Evolutionary conservation across 2,888 invertebrate species (phyloP).

Genomic region (Cheilosia urbana): DNA sequence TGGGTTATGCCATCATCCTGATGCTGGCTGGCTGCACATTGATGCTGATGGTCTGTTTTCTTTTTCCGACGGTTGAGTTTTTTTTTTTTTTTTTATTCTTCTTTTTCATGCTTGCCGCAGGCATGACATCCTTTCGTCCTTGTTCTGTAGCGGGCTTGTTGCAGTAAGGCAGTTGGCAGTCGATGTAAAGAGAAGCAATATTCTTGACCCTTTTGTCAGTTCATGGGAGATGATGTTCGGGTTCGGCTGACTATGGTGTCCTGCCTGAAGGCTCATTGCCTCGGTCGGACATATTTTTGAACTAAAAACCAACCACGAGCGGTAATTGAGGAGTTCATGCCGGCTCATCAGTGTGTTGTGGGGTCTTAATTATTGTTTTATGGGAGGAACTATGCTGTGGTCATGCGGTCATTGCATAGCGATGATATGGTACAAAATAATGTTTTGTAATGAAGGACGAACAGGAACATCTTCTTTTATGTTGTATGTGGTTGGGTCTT

Average conservation of each 20-base stretch:
- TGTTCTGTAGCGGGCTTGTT: conserved; percentile 36
- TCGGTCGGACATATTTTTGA: conserved; percentile 4
- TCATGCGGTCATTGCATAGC: conserved; percentile 8
- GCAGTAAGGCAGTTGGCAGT: conserved; percentile 22
- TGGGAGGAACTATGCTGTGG: conserved; percentile 15
- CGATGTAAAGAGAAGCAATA: conserved; percentile 30
- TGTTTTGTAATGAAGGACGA: too few species aligned
- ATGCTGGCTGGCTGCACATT: conserved; percentile 55
- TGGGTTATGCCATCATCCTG: conserved; percentile 65
- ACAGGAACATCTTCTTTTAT: too few species aligned
- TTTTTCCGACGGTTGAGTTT: not conserved
- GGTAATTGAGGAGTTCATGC: conserved; percentile 45
- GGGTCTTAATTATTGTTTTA: conserved; percentile 54
- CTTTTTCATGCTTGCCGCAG: conserved; percentile 60
- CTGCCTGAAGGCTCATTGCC: conserved; percentile 66
- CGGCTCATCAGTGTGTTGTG: conserved; percentile 18
- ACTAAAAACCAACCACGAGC: conserved; percentile 30
- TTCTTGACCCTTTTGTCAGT: conserved; percentile 68
- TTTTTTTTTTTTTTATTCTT: conserved; percentile 33
- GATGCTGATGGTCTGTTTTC: conserved; percentile 49
- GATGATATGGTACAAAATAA: not conserved
- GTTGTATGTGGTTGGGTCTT: too few species aligned
- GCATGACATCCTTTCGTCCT: conserved; percentile 66
- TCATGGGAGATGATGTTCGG: conserved; percentile 54
- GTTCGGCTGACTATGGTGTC: conserved; percentile 49